These are phyloP conservation scores for Pectinophora gossypiella DNA, from an alignment of 1,140 invertebrate genomes.

Conservation along the genomic window DNA sequence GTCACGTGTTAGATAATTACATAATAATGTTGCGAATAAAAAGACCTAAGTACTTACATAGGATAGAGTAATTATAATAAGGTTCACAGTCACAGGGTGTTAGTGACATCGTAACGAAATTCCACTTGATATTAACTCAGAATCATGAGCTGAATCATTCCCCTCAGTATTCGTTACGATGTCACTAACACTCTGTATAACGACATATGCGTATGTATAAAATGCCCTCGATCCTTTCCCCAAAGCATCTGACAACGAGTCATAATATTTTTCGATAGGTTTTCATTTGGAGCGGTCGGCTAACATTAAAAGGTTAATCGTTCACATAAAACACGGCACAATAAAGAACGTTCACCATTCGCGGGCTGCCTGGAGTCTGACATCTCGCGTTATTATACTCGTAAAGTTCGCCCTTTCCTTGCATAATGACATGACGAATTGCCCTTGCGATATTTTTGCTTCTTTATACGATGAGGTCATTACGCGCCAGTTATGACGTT, in stretches of 20 bases:
- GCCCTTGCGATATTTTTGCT: conserved; percentile 70
- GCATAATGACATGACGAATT: conserved; percentile 74
- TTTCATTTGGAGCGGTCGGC: conserved; percentile 50
- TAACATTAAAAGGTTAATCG: conserved; percentile 74
- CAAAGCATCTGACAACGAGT: background rate
- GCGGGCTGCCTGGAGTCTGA: conserved; percentile 59
- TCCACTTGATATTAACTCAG: too few species aligned
- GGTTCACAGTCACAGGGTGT: too few species aligned
- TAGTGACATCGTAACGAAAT: too few species aligned
- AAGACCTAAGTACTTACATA: too few species aligned
- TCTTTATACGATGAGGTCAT: conserved; percentile 66
- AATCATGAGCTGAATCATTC: too few species aligned
- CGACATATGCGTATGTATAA: background rate
- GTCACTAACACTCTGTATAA: too few species aligned
- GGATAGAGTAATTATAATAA: too few species aligned
- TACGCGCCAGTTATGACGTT: conserved; percentile 47
- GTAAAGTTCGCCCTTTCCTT: conserved; percentile 74
- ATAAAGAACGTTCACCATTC: conserved; percentile 69
- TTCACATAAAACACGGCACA: conserved; percentile 70
- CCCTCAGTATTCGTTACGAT: background rate
- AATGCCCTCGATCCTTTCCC: background rate
- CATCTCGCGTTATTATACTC: conserved; percentile 73
- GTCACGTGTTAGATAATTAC: background rate
- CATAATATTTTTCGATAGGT: conserved; percentile 34
- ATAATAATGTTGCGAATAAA: too few species aligned